Evolutionary conservation across 1,140 invertebrate species (phyloP), one percentile per base, ranked within the genome.

Genomic region (Radopholus similis): DNA sequence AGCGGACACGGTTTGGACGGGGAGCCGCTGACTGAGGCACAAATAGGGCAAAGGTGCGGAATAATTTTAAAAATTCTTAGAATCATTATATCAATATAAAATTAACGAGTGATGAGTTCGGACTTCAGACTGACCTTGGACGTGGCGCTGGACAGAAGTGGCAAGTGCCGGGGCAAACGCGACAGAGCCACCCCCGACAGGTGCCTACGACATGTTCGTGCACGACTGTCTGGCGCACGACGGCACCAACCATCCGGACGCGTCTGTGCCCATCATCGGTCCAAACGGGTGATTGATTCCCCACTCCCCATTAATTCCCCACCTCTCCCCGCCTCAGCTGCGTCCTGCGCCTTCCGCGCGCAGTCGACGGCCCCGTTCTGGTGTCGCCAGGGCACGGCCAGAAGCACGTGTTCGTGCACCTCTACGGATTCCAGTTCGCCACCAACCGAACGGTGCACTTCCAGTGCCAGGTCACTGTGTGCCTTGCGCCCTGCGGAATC

Each of bases 171-270:
- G 15, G 13, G 13, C n/a, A n/a, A n/a, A n/a, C n/a, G n/a, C n/a
- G n/a, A n/a, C n/a, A n/a, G n/a, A n/a, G n/a, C n/a, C n/a, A n/a
- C n/a, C n/a, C n/a, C n/a, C n/a, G n/a, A n/a, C n/a, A n/a, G 67
- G 69, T 13, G 74, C 74, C 28, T 69, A 68, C 71, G 67, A 69
- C 34, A 58, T 69, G 60, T 73, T 69, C 51, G 72, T 69, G 2
- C 67, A 69, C 34, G 71, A 69, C 38, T 69, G 67, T 26, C 47
- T 69, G 37, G 67, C 67, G n/a, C 67, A 69, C 28, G 67, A 69
- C 42, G 67, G 67, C 13, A 13, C 67, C n/a, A 21, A 28, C 11
- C 62, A 30, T 18, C 32, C 70, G 23, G 67, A 69, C 30, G 71
- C 67, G 9, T 40, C 67, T 9, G 35, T 69, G 1, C 30, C 30